Conservation (phyloP, 2,888 invertebrate genomes). For the Frankliniella intonsa region DNA sequence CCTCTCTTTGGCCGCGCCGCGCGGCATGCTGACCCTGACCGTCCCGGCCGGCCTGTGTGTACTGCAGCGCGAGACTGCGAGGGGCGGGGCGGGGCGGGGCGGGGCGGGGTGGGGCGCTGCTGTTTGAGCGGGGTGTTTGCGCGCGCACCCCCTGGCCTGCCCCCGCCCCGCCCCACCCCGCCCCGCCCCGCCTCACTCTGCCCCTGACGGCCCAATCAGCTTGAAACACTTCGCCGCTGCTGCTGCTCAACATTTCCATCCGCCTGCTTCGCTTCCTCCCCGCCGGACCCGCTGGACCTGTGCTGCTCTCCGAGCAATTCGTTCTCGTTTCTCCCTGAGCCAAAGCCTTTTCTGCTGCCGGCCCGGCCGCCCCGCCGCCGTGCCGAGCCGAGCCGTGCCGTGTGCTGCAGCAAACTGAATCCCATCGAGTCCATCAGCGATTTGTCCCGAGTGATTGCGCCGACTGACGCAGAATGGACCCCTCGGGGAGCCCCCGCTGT, state of each 20-base stretch:
- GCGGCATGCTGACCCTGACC: not conserved
- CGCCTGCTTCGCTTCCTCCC: no score
- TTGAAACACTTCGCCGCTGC: not conserved
- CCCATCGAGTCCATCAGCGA: no score
- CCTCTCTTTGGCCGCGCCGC: not conserved
- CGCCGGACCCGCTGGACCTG: no score
- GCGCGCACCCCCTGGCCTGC: not conserved
- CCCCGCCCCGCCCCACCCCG: not conserved
- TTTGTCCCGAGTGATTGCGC: no score
- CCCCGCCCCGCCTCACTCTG: not conserved
- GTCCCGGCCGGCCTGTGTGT: not conserved
- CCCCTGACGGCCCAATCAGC: not conserved
- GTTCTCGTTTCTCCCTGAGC: no score
- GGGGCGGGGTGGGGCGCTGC: not conserved
- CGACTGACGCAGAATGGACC: no score
- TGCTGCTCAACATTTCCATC: not conserved
- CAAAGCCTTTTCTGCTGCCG: no score
- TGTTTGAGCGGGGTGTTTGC: not conserved
- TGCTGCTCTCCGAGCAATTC: no score
- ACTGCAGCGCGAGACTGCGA: not conserved
- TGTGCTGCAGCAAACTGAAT: no score
- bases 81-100: not conserved
- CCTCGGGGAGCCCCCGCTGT: no score
- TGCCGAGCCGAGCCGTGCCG: no score
- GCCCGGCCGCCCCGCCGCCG: no score